Conservation (phyloP, 2,113 vertebrate species). For the Macquaria ambigua region DNA sequence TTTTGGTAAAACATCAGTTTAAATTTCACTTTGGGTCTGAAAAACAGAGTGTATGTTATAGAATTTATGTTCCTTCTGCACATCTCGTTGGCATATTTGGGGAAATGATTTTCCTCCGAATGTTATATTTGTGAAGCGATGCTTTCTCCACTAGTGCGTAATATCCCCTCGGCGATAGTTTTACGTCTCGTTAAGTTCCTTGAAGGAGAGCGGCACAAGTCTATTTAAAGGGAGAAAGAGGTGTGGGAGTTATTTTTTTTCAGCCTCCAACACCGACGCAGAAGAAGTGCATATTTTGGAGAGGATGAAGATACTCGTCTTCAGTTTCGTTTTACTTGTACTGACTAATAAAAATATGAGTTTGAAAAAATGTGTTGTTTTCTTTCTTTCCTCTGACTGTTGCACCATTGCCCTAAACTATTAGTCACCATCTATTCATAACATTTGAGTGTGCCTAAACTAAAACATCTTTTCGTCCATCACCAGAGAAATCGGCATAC, state of each 20-base stretch:
- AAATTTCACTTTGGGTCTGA: constrained; percentile 37
- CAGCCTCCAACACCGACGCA: constrained; percentile 39
- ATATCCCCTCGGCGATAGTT: constrained; percentile 43
- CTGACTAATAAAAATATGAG: constrained; percentile 85
- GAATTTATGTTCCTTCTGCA: constrained; percentile 46
- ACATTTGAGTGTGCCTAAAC: not conserved
- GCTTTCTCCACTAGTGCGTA: constrained; percentile 42
- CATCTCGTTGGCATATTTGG: constrained; percentile 33
- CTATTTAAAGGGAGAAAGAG: not conserved
- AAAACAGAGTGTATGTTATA: constrained; percentile 42
- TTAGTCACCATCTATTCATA: not conserved
- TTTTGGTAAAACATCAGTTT: constrained; percentile 44
- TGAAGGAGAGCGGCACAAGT: constrained; percentile 39
- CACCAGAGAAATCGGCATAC: not conserved
- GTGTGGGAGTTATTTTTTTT: constrained; percentile 36
- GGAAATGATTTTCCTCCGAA: constrained; percentile 28
- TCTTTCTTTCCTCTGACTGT: constrained; percentile 33
- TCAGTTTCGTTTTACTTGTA: constrained; percentile 81
- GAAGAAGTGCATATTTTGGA: constrained; percentile 73
- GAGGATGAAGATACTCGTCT: constrained; percentile 71
- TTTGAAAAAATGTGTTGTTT: constrained; percentile 78
- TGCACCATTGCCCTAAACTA: constrained; percentile 8
- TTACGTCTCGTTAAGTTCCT: constrained; percentile 55
- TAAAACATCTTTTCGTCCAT: not conserved
- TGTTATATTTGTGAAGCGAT: constrained; percentile 69